Conservation (phyloP, 2,113 vertebrate species). For the Chrysemys picta region DNA sequence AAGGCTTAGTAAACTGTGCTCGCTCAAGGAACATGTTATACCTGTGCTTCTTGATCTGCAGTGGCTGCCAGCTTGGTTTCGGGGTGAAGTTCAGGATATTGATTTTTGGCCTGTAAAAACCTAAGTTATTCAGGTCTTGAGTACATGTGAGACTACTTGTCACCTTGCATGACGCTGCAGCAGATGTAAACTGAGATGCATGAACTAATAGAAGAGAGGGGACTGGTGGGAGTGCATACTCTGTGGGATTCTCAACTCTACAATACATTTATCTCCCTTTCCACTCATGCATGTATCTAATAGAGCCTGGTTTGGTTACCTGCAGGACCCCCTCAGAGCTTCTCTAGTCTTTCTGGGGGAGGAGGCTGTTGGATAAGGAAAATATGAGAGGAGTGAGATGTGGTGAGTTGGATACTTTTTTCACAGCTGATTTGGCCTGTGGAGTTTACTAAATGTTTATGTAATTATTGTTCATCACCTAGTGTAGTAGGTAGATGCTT, state of each 20-base stretch:
- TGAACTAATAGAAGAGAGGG: neutral
- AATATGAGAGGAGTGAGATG: neutral
- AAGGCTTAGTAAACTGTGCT: conserved; percentile 1
- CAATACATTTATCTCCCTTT: neutral
- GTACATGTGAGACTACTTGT: neutral
- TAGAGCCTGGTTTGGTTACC: neutral
- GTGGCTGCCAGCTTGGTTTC: neutral
- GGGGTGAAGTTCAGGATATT: neutral
- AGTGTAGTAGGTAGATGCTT: neutral
- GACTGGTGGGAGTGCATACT: neutral
- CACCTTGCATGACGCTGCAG: neutral
- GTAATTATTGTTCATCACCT: neutral
- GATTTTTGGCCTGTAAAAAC: neutral
- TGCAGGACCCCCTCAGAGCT: neutral
- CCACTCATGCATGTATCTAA: accelerated
- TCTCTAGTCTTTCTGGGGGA: too few relatives aligned
- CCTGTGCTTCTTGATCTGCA: neutral
- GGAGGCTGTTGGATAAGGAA: neutral
- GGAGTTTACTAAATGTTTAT: neutral
- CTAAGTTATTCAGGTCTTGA: neutral
- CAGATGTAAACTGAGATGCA: neutral
- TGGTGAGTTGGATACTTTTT: neutral
- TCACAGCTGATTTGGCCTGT: neutral
- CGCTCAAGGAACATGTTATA: neutral
- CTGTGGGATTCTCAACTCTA: neutral